These are phyloP conservation scores for Hephaestus fuliginosus DNA, from an alignment of 2,797 vertebrate genomes.

Conservation along the genomic window DNA sequence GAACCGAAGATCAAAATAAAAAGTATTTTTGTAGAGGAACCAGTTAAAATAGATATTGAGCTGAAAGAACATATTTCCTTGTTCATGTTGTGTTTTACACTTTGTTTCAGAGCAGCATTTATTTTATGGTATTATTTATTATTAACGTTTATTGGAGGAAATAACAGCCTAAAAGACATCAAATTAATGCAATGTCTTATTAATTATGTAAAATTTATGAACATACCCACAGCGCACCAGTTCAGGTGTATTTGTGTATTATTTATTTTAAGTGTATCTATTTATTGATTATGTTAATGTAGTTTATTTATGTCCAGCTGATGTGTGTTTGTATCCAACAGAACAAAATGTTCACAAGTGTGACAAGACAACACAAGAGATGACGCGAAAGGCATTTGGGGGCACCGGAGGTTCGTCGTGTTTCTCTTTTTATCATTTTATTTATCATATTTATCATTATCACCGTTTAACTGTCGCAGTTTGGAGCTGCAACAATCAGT, in stretches of 20 bases:
- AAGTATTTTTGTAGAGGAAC: neutral
- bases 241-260: neutral
- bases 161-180: neutral
- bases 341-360: conserved; percentile 74
- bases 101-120: neutral
- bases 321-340: conserved; percentile 53
- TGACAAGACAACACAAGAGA: conserved; percentile 73
- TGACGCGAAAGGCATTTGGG: conserved; percentile 60
- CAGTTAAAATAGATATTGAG: neutral
- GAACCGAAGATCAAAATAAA: neutral
- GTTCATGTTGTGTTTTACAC: neutral
- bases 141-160: neutral
- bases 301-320: neutral
- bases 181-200: too few species aligned
- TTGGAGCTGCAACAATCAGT: too few species aligned
- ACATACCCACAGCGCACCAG: too few species aligned
- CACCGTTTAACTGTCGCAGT: too few species aligned
- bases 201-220: too few species aligned
- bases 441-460: too few species aligned
- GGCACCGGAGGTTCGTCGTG: conserved; percentile 46
- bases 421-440: neutral
- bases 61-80: neutral
- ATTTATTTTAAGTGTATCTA: too few species aligned
- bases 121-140: neutral
- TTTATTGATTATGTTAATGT: too few species aligned